Evolutionary conservation across 2,888 invertebrate species (phyloP).

Genomic region (Eremobia ochroleuca): DNA sequence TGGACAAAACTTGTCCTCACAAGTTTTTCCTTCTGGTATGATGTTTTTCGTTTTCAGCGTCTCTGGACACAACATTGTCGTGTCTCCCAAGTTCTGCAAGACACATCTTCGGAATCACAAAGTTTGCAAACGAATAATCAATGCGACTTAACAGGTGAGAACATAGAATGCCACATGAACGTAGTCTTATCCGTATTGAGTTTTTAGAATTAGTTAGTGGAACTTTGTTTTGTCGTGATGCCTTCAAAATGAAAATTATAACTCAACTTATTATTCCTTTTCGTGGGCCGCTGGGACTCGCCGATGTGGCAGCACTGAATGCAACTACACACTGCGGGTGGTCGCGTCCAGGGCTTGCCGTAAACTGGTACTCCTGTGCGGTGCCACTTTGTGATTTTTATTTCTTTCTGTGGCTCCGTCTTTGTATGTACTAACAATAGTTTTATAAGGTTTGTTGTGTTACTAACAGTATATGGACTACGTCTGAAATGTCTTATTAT

Average conservation of each 20-base stretch:
- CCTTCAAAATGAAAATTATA: neutral
- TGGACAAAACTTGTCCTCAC: neutral
- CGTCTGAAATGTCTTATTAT: too few relatives aligned
- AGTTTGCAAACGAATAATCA: slow-evolving; percentile 78
- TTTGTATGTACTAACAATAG: too few relatives aligned
- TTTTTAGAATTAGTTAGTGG: neutral
- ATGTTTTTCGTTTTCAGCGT: slow-evolving; percentile 79
- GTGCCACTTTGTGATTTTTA: too few relatives aligned
- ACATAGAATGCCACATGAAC: neutral
- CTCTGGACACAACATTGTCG: slow-evolving; percentile 88
- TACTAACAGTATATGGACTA: too few relatives aligned
- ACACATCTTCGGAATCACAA: slow-evolving; percentile 80
- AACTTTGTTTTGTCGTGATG: neutral
- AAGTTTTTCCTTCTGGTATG: slow-evolving; percentile 12
- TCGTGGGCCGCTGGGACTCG: too few relatives aligned
- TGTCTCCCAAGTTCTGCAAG: slow-evolving; percentile 86
- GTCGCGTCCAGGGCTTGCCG: too few relatives aligned
- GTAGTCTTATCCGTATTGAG: neutral
- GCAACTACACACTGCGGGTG: too few relatives aligned
- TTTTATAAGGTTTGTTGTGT: too few relatives aligned
- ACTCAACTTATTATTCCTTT: too few relatives aligned
- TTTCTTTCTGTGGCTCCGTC: too few relatives aligned
- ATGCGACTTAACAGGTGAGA: slow-evolving; percentile 82
- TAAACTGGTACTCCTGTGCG: too few relatives aligned
- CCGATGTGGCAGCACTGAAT: too few relatives aligned